Evolutionary conservation across 2,797 vertebrate species (phyloP), one percentile per base, ranked within the genome.

Genomic region (Strix occidentalis): DNA sequence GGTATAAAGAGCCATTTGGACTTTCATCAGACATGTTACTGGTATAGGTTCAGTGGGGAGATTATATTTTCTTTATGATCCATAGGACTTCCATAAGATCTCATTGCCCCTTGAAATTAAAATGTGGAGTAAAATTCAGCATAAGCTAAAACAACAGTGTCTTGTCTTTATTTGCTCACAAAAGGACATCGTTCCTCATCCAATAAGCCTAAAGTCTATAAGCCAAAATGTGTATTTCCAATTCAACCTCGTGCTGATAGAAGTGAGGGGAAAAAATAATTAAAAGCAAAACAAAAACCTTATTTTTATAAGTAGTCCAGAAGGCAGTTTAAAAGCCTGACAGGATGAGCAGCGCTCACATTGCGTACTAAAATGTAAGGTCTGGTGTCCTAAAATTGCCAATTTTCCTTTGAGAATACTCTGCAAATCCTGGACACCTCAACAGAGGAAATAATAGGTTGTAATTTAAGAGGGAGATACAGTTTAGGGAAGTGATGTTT

Each of bases 301-400:
- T 70, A 11, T 51, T 89, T 90, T 90, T 90, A 35, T 53, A 83
- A 43, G 23, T 46, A 37, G 37, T 35, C n/a, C 43, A 79, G 39
- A 88, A 95, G 31, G 23, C 39, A 74, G 33, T 72, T 89, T 85
- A 87, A 89, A 93, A 87, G n/a, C 37, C 33, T 64, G 37, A 58
- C 23, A 57, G 45, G 23, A 65, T 68, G 53, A 69, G 35, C 25
- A 90, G 58, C 1, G 4, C 35, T 84, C 43, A 33, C 8, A 25
- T 15, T 87, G 37, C 33, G 17, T 63, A 20, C 13, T 85, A 28
- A 79, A 70, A 63, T 12, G 2, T 41, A 56, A 66, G 15, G 5
- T n/a, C 39, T 50, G 20, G 11, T 66, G 45, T 81, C 66, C 56
- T 70, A 23, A 84, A 76, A 50, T 48, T 50, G 20, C 31, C 26